Evolutionary conservation across 53 echinoderm and acorn worm species (phyloP).

Genomic region (Actinopyga echinites): DNA sequence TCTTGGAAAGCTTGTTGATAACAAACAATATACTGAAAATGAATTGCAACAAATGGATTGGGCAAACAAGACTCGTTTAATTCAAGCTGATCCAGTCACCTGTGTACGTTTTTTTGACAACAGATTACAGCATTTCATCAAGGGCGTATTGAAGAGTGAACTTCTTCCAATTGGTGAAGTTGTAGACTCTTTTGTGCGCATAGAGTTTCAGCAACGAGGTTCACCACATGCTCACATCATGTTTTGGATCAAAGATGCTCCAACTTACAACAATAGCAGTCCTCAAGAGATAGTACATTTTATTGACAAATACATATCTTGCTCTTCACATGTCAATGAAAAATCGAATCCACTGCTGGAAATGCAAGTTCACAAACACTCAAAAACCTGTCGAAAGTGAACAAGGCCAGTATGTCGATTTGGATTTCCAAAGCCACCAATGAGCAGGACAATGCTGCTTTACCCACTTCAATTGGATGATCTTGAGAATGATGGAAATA

Average conservation of each 20-base stretch:
- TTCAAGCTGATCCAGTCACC: constrained; percentile 49
- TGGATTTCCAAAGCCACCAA: constrained; percentile 60
- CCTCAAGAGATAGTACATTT: constrained; percentile 14
- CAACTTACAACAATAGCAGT: constrained; percentile 9
- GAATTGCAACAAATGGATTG: constrained; percentile 36
- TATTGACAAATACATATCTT: constrained; percentile 38
- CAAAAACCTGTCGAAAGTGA: constrained; percentile 43
- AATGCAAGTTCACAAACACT: constrained; percentile 49
- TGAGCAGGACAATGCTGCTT: constrained; percentile 14
- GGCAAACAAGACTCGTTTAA: neutral
- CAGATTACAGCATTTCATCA: constrained; percentile 35
- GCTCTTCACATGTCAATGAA: constrained; percentile 1
- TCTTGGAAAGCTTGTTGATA: constrained; percentile 40
- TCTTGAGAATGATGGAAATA: too few relatives aligned
- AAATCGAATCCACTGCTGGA: neutral
- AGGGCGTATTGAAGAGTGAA: neutral
- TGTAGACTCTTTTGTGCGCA: constrained; percentile 42
- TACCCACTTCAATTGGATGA: neutral
- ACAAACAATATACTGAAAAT: constrained; percentile 28
- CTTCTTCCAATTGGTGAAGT: constrained; percentile 32
- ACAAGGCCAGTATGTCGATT: constrained; percentile 37
- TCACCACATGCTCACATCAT: constrained; percentile 60
- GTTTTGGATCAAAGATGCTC: constrained; percentile 48
- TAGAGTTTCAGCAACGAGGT: constrained; percentile 53
- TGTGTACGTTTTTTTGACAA: constrained; percentile 52